These are phyloP conservation scores for Calcarius lapponicus DNA, from an alignment of 2,797 vertebrate genomes.

Conservation along the genomic window DNA sequence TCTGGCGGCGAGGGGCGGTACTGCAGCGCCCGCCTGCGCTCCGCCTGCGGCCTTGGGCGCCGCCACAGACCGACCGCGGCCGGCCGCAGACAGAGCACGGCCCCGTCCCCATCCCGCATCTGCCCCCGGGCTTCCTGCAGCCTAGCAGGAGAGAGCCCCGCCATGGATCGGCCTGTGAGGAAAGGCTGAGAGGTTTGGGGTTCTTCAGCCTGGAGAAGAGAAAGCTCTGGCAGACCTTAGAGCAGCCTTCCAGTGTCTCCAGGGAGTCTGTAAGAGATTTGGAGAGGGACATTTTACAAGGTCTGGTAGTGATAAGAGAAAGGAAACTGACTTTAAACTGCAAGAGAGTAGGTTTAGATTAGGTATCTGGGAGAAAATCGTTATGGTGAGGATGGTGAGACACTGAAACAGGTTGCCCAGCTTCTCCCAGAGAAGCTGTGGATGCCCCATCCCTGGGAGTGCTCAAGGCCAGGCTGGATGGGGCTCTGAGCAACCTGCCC, in stretches of 20 bases:
- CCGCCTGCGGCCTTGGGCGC: fast-evolving
- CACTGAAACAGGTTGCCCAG: background rate
- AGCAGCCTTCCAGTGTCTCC: background rate
- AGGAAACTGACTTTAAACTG: background rate
- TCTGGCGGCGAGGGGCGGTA: background rate
- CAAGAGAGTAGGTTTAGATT: background rate
- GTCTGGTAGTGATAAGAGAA: background rate
- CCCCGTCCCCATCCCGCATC: fast-evolving
- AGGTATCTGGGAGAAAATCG: background rate
- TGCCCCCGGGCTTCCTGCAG: fast-evolving
- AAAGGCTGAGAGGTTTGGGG: too few species aligned
- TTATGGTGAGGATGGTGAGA: background rate
- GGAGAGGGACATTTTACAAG: background rate
- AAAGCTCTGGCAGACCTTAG: background rate
- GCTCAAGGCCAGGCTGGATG: too few species aligned
- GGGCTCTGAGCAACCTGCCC: background rate
- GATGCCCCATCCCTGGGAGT: background rate
- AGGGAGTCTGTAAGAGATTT: background rate
- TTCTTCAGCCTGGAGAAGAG: background rate
- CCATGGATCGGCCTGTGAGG: too few species aligned
- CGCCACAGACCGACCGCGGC: fast-evolving
- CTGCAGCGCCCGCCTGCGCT: fast-evolving
- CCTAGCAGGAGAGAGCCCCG: fast-evolving
- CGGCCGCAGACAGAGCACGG: background rate
- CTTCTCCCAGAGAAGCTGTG: background rate